Percentiles rank a stretch among this genome's conserved stretches.
These are phyloP conservation scores for Caloenas nicobarica DNA, from an alignment of 2,113 vertebrate genomes.

Conservation along the genomic window DNA sequence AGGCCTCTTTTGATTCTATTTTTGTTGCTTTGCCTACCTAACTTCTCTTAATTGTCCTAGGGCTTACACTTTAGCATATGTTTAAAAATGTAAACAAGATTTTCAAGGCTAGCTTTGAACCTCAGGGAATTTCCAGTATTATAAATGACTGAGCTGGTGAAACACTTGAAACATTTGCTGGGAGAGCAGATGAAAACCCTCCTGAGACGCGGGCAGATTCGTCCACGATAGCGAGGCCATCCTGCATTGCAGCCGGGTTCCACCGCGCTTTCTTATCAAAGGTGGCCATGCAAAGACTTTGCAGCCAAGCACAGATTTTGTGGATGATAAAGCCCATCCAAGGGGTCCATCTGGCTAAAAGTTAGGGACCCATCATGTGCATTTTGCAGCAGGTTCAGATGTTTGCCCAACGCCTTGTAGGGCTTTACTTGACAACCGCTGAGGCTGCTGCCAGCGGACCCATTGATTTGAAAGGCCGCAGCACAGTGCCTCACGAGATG, in stretches of 20 bases:
- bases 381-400: not conserved
- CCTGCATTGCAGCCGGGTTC: not conserved
- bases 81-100: conserved; percentile 33
- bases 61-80: not conserved
- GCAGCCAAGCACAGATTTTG: not conserved
- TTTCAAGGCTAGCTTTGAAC: conserved; percentile 24
- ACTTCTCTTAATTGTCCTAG: not conserved
- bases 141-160: conserved; percentile 4
- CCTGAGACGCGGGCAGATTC: not conserved
- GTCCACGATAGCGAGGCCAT: not conserved
- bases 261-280: fast-evolving
- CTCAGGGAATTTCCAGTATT: not conserved
- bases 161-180: not conserved
- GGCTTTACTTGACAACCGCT: not conserved
- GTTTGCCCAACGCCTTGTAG: not conserved
- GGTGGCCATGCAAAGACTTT: fast-evolving
- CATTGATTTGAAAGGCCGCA: not conserved
- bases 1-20: not conserved
- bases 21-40: not conserved
- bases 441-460: not conserved
- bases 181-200: conserved; percentile 3
- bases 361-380: fast-evolving
- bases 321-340: not conserved
- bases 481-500: not conserved
- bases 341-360: not conserved